Evolutionary conservation across 2,888 invertebrate species (phyloP), one percentile per base, ranked within the genome.

Genomic region (Oligia fasciuncula): DNA sequence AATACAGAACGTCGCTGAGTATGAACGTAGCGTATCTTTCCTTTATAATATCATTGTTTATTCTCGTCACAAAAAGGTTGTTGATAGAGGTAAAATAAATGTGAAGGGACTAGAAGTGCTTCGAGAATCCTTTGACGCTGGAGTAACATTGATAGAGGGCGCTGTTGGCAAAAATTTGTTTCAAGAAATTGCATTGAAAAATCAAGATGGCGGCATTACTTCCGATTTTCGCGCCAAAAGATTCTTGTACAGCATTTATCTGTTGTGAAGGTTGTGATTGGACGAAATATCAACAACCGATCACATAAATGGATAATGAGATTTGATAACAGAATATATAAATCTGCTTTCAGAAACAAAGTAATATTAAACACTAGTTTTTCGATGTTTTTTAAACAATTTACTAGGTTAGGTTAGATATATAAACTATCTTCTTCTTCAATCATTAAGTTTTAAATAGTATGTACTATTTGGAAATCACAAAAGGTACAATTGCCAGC

Each of bases 311-410:
- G 4, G 0, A 23, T 43, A 54, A 29, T 35, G 43, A 57, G 6
- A 9, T 57, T 74, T 54, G 23, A 57, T 14, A 74, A 11, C 23
- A 11, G 19, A 74, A 54, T 54, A 54, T 8, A 19, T 9, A 23
- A 51, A 29, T 14, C 43, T 8, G 9, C 77, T 43, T 23, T 51
- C 46, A 29, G 29, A 51, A 49, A 6, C 6, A 9, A 17, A 9
- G 13, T 0, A 40, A 62, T 29, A 62, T 51, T 13, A 40, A 76
- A 35, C 17, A n/a, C 9, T 23, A 40, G 23, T 6, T 54, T 40
- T 74, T 81, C 63, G 54, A 69, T 74, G 81, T 62, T 69, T 79
- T 29, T 19, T n/a, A 62, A 51, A 40, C 17, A 76, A 14, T 63
- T 23, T 13, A 23, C 29, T 23, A 49, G 0, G 13, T 54, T 54